Base-by-base conservation (phyloP, 2,113 vertebrate species). In the Tyto alba region DNA sequence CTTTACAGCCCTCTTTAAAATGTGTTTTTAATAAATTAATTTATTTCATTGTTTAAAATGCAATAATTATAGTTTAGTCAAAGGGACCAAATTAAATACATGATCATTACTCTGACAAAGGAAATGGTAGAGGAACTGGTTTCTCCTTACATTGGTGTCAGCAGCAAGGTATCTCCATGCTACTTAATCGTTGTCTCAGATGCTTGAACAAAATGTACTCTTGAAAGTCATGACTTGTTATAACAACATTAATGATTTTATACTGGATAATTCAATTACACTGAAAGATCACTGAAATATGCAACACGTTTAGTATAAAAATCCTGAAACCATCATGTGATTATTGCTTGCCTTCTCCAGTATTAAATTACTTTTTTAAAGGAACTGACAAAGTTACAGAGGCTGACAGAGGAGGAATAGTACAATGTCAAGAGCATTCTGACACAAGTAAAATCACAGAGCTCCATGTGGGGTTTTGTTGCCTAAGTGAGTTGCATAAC, bases 311-410 rank as follows among this genome's bases (percentile, higher is more conserved):
- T 43, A 55, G 14, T 50, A 14, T 76, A 63, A 96, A 92, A 88
- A 40, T 15, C 27, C 29, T 62, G 16, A 11, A 62, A 26, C 43
- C 32, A 76, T 91, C 32, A 9, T 57, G 62, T 57, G 45, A 62
- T 82, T 91, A 66, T 76, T 82, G 90, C 55, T 89, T 40, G 21
- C 50, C 41, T 88, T 91, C 78, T 94, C n/a, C 59, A 73, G 36
- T 57, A 48, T 25, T 85, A 71, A 67, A 23, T 87, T 30, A 48
- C 4, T 20, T 71, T 64, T 94, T 88, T 71, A 43, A 88, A 85
- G 52, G 36, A 74, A 53, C 19, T 59, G 20, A 40, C 34, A 36
- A 66, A 80, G 30, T 85, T 85, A 11, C 75, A 82, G 67, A 79
- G 48, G 27, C 36, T 13, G 11, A 43, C 47, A 45, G 84, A 82